These are phyloP conservation scores for Botia kubotai DNA, from an alignment of 2,797 vertebrate genomes.

Conservation along the genomic window DNA sequence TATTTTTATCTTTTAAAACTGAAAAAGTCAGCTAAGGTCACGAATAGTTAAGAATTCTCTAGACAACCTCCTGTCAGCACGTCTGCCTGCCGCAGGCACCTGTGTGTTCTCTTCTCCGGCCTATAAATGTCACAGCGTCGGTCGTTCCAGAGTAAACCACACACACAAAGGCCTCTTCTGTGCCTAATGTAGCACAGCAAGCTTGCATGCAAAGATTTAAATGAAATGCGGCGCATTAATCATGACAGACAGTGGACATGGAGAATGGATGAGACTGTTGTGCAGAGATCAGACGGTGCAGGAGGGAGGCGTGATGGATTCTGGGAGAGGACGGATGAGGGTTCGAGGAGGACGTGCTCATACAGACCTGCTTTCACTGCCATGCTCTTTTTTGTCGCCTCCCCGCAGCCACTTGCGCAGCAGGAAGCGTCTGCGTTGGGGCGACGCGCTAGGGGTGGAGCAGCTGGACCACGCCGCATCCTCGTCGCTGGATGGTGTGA, in stretches of 20 bases:
- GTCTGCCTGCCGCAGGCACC: conserved; percentile 5
- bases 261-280: conserved; percentile 22
- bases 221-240: conserved; percentile 3
- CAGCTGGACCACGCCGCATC: conserved; percentile 82
- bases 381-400: conserved; percentile 80
- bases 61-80: conserved; percentile 12
- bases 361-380: conserved; percentile 86
- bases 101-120: neutral
- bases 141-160: neutral
- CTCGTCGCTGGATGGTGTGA: conserved; percentile 88
- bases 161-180: neutral
- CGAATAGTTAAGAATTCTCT: conserved; percentile 48
- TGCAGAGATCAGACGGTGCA: conserved; percentile 5
- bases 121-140: conserved; percentile 35
- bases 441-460: conserved; percentile 86
- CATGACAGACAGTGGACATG: conserved; percentile 12
- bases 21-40: neutral
- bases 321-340: neutral
- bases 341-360: neutral
- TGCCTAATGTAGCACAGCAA: neutral
- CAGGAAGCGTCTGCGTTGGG: conserved; percentile 83
- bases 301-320: neutral
- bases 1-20: conserved; percentile 43
- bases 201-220: neutral
- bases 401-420: conserved; percentile 82